phyloP scores from a whole-genome alignment of 2,797 vertebrate species.

The Diceros bicornis region DNA sequence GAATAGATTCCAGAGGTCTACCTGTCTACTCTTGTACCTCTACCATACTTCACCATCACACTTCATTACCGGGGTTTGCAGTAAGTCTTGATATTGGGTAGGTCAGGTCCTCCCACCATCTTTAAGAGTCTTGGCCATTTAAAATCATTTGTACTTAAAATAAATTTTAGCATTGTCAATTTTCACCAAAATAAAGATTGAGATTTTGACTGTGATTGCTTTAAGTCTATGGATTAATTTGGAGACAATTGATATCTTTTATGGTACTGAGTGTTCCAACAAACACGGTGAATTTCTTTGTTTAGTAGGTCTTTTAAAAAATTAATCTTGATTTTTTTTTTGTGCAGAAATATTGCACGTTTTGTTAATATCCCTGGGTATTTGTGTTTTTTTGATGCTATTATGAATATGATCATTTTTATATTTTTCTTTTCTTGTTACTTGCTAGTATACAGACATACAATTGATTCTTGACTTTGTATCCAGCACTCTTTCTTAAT shows the following conservation, averaged over 20 bases:
- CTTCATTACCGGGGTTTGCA: accelerated
- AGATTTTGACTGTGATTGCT: background rate
- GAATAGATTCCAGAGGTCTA: background rate
- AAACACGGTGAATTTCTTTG: background rate
- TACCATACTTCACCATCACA: accelerated
- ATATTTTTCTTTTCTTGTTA: background rate
- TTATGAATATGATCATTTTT: background rate
- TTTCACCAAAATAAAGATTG: background rate
- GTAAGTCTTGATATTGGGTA: background rate
- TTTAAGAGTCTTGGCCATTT: background rate
- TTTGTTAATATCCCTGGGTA: background rate
- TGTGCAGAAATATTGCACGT: background rate
- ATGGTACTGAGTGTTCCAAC: background rate
- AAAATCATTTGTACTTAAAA: background rate
- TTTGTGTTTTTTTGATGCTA: background rate
- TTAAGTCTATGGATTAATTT: background rate
- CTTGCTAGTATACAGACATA: background rate
- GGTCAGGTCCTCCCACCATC: background rate
- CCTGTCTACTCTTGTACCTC: accelerated
- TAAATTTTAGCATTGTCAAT: background rate
- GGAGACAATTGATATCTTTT: background rate
- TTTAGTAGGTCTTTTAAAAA: background rate
- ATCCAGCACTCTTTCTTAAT: background rate
- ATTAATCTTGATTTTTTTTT: background rate
- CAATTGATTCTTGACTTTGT: background rate